A percentile compares a stretch with the other conserved stretches of the same genome.
Conservation (phyloP, 1,140 invertebrate genomes). For the Scaptomyza hsui region DNA sequence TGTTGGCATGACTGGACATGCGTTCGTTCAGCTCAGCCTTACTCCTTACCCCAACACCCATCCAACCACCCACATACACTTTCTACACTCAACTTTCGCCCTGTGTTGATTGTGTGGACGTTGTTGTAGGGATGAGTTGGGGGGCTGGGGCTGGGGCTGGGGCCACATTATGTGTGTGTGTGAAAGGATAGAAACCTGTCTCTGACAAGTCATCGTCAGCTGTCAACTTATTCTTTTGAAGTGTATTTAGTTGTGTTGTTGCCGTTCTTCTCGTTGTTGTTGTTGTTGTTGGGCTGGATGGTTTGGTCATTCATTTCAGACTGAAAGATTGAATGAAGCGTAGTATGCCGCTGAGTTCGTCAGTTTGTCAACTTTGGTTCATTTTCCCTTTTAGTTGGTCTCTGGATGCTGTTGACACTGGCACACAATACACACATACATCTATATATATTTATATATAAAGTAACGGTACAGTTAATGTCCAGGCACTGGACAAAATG, state of each 20-base stretch:
- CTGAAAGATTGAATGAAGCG: constrained; percentile 75
- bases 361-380: constrained; percentile 54
- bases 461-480: constrained; percentile 73
- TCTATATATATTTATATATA: constrained; percentile 59
- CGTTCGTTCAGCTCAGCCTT: constrained; percentile 32
- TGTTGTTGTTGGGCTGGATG: constrained; percentile 28
- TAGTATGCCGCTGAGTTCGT: constrained; percentile 49
- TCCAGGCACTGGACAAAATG: constrained; percentile 70
- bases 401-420: constrained; percentile 77
- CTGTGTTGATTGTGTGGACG: constrained; percentile 42
- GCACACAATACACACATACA: constrained; percentile 18
- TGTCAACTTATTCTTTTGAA: constrained; percentile 84
- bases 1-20: constrained; percentile 51
- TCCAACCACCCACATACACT: background rate
- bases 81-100: background rate
- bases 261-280: constrained; percentile 40
- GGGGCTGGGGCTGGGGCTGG: constrained; percentile 22
- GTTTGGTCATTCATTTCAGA: constrained; percentile 51
- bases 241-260: constrained; percentile 79
- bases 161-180: constrained; percentile 66
- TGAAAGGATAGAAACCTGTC: constrained; percentile 83
- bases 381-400: constrained; percentile 29
- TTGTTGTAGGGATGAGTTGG: constrained; percentile 19
- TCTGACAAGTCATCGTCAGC: constrained; percentile 83
- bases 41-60: background rate